These are phyloP conservation scores for Patella depressa DNA, from an alignment of 2,888 invertebrate species.

Conservation along the genomic window DNA sequence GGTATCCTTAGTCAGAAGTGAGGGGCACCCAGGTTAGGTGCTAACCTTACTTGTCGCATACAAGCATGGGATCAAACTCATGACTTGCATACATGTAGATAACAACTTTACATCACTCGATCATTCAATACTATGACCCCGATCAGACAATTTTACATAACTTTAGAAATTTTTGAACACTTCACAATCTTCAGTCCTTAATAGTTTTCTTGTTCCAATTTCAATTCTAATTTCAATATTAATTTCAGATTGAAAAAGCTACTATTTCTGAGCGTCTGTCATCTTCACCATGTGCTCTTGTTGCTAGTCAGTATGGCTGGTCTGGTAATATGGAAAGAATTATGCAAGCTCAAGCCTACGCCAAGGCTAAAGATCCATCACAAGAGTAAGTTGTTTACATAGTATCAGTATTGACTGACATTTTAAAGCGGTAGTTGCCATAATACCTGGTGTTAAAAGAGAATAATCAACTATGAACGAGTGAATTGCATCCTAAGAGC, in stretches of 20 bases:
- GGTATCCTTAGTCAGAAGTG: too few relatives aligned
- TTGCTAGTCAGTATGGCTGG: conserved; percentile 98
- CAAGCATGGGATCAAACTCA: not conserved
- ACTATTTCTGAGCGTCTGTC: conserved; percentile 88
- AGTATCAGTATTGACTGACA: too few relatives aligned
- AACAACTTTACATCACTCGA: not conserved
- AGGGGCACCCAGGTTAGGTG: too few relatives aligned
- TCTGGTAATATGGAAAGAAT: conserved; percentile 99
- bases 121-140: not conserved
- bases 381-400: conserved; percentile 74
- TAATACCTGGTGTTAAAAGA: too few relatives aligned
- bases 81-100: not conserved
- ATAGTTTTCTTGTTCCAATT: not conserved
- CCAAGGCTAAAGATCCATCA: conserved; percentile 83
- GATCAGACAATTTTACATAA: not conserved
- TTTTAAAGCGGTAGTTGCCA: too few relatives aligned
- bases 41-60: not conserved
- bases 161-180: not conserved
- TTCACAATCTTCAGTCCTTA: not conserved
- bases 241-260: conserved; percentile 79
- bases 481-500: too few relatives aligned
- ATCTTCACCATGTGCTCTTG: conserved; percentile 94
- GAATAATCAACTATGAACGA: too few relatives aligned
- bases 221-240: not conserved
- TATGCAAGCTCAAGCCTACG: conserved; percentile 90